Evolutionary conservation across 2,113 vertebrate genomes (phyloP).

Genomic region (Corynorhinus townsendii): DNA sequence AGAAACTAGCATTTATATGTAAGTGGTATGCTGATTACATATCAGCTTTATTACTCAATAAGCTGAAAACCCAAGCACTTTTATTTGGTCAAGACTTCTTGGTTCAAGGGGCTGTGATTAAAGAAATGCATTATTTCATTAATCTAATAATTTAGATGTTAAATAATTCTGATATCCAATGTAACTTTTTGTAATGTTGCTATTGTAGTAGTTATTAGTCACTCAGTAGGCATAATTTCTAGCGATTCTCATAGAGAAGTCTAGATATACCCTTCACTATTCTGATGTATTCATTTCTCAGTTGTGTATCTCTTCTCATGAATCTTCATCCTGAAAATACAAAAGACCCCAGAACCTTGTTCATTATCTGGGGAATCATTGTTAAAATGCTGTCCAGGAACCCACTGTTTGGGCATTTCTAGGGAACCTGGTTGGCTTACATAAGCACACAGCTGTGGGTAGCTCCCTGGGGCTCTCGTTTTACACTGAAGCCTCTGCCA

Average conservation of each 20-base stretch:
- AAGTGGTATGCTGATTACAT: not conserved
- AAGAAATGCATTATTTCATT: not conserved
- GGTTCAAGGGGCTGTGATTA: not conserved
- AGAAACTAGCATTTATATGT: not conserved
- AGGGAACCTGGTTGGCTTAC: not conserved
- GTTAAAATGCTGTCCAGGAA: not conserved
- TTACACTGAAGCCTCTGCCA: not conserved
- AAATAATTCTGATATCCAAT: not conserved
- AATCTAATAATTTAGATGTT: not conserved
- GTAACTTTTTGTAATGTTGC: not conserved
- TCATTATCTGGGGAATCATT: not conserved
- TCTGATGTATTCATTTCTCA: not conserved
- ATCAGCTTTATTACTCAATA: not conserved
- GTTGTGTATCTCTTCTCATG: not conserved
- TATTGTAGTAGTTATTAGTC: not conserved
- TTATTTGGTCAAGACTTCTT: not conserved
- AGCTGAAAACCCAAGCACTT: not conserved
- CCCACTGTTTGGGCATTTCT: not conserved
- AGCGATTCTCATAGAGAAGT: not conserved
- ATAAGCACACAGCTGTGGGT: not conserved
- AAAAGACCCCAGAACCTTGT: not conserved
- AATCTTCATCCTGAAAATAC: not conserved
- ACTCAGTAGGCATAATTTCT: not conserved
- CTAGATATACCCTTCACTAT: not conserved
- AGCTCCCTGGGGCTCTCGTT: not conserved